Base-by-base conservation (phyloP, 2,113 vertebrate genomes). In the Aptenodytes patagonicus region DNA sequence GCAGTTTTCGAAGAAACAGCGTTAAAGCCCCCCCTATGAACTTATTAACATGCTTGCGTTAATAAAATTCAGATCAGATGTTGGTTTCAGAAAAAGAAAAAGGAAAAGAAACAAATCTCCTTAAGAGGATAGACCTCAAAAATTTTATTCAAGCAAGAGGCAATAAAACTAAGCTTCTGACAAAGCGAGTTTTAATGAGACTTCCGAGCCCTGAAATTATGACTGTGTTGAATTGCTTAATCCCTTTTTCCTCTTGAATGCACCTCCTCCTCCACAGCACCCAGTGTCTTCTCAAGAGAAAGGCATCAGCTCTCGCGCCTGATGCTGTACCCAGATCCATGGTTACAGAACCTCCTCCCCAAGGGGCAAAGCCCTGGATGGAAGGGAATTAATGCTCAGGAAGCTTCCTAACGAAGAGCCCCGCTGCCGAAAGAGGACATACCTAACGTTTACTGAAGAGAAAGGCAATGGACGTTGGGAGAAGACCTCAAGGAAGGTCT, bases 1-100 rank as follows among this genome's bases (percentile, higher is more conserved):
- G 64, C 38, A 6, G 34, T 78, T 69, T 66, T 40, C 1, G 8
- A 57, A 26, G 34, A 44, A 28, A 24, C 9, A 3, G 7, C 9
- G 4, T 20, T 32, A 87, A 46, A 5, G 8, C 24, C 2, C 6
- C 17, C 5, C 1, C 20, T 0, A 0, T 4, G 14, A n/a, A 38
- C 42, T 24, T 1, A 6, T 38, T 54, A 21, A 84, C 61, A 25
- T 0, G 28, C 52, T 31, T 13, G 7, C 0, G 0, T 36, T 78
- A 66, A 92, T 62, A 51, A 73, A 83, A 87, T 54, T 46, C 3
- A 2, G 44, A 86, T 83, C 77, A 12, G 36, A 69, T 25, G 69
- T 32, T 34, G 78, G 65, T 29, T 91, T 26, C 0, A 24, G 75
- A 61, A 93, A 11, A 24, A 57, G 78, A 52, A 55, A 80, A 73